A percentile compares a stretch with the other conserved stretches of the same genome.
Conservation (phyloP, 2,888 invertebrate genomes). For the Cheilosia urbana region DNA sequence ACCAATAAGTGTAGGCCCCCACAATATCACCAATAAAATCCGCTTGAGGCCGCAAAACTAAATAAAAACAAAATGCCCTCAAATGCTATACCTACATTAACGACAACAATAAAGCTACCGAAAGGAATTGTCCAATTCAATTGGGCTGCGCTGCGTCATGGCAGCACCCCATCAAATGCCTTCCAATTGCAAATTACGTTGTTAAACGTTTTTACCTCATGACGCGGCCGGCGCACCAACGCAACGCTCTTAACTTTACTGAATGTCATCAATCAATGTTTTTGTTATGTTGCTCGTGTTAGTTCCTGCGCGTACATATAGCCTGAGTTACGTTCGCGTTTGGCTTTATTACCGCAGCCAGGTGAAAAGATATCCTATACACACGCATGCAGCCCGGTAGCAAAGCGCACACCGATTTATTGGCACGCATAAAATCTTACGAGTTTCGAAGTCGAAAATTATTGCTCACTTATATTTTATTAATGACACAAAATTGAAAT, state of each 20-base stretch:
- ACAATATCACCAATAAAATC: no score
- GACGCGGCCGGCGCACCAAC: slow-evolving; percentile 3
- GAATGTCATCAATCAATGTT: slow-evolving; percentile 67
- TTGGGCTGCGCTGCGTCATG: slow-evolving; percentile 1
- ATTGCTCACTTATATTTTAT: slow-evolving; percentile 75
- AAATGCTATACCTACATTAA: slow-evolving; percentile 27
- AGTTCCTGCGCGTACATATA: slow-evolving; percentile 6
- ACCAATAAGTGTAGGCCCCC: no score
- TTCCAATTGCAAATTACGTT: slow-evolving; percentile 66
- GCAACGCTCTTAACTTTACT: slow-evolving; percentile 36
- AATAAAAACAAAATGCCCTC: neutral
- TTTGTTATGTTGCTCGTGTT: slow-evolving; percentile 25
- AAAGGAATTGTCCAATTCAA: slow-evolving; percentile 24
- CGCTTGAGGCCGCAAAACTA: neutral
- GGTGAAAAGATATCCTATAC: slow-evolving; percentile 58
- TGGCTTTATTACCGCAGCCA: slow-evolving; percentile 53
- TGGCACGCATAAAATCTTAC: slow-evolving; percentile 67
- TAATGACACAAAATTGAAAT: slow-evolving; percentile 75
- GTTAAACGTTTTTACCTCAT: slow-evolving; percentile 62
- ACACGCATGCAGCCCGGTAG: slow-evolving; percentile 16
- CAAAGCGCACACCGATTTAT: slow-evolving; percentile 55
- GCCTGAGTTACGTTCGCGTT: slow-evolving; percentile 38
- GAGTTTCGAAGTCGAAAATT: slow-evolving; percentile 70
- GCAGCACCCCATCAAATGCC: slow-evolving; percentile 21
- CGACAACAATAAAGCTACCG: slow-evolving; percentile 42